Percentiles rank a stretch among this genome's conserved stretches.
Evolutionary conservation across 2,797 vertebrate species (phyloP).

Genomic region (Scomberomorus guttatus): DNA sequence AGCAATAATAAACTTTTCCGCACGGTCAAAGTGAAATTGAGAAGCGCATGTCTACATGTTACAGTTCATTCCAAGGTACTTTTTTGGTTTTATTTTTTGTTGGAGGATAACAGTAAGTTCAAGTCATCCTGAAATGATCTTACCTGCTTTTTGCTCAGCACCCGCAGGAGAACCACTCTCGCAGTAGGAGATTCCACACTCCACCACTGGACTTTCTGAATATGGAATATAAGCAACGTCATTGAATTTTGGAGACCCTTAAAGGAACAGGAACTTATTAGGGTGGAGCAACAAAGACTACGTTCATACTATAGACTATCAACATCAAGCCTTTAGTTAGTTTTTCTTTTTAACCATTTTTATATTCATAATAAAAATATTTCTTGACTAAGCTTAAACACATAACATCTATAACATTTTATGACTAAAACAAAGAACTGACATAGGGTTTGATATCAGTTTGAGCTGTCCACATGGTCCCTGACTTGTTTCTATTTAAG

Average conservation of each 20-base stretch:
- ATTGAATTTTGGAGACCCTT: conserved; percentile 71
- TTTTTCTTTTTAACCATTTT: not conserved
- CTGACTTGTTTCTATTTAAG: conserved; percentile 30
- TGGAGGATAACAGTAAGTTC: not conserved
- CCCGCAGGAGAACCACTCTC: conserved; percentile 56
- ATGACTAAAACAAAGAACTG: conserved; percentile 38
- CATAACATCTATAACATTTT: not conserved
- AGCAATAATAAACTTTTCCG: conserved; percentile 36
- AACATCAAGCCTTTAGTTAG: not conserved
- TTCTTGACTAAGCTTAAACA: not conserved
- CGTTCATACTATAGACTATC: not conserved
- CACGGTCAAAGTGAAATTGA: conserved; percentile 27
- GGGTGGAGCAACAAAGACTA: conserved; percentile 70
- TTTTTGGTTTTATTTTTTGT: not conserved
- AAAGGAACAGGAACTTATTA: conserved; percentile 77
- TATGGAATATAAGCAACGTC: conserved; percentile 75
- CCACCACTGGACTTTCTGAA: conserved; percentile 75
- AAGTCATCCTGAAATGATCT: conserved; percentile 32
- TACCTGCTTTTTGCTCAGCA: conserved; percentile 69
- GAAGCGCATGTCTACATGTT: conserved; percentile 7
- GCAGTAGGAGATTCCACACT: conserved; percentile 72
- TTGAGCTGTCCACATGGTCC: conserved; percentile 23
- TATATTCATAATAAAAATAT: not conserved
- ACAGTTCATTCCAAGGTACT: not conserved
- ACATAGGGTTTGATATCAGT: conserved; percentile 4